phyloP scores from a whole-genome alignment of 2,113 vertebrate species.

The Dicaeum eximium region DNA sequence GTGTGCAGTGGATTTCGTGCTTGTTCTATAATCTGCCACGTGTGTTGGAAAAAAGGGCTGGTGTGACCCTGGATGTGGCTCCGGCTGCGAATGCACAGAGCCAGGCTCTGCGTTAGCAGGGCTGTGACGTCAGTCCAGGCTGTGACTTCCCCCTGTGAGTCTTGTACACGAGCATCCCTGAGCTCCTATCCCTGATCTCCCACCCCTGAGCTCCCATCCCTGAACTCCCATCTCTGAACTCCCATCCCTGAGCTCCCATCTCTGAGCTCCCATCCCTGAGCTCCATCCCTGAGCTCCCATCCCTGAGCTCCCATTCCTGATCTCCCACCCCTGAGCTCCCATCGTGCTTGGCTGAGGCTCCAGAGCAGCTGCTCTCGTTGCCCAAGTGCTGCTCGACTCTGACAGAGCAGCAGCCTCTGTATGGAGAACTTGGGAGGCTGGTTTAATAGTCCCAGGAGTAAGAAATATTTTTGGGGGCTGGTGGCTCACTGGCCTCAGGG shows the following conservation, averaged over 20 bases:
- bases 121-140: neutral
- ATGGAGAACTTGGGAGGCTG: fast-evolving
- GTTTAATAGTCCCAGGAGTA: neutral
- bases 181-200: neutral
- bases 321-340: neutral
- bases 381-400: fast-evolving
- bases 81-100: neutral
- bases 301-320: neutral
- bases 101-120: neutral
- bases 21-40: neutral
- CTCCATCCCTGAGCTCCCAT: neutral
- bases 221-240: fast-evolving
- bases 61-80: neutral
- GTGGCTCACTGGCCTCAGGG: neutral
- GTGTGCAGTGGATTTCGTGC: neutral
- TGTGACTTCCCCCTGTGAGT: neutral
- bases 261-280: too few species aligned
- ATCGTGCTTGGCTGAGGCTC: fast-evolving
- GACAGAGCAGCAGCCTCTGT: neutral
- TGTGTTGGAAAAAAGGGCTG: neutral
- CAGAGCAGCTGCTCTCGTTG: fast-evolving
- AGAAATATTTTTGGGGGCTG: neutral
- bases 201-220: neutral
- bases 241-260: neutral
- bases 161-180: neutral